phyloP scores from a whole-genome alignment of 1,140 invertebrate genomes.

The Lepidurus apus region DNA sequence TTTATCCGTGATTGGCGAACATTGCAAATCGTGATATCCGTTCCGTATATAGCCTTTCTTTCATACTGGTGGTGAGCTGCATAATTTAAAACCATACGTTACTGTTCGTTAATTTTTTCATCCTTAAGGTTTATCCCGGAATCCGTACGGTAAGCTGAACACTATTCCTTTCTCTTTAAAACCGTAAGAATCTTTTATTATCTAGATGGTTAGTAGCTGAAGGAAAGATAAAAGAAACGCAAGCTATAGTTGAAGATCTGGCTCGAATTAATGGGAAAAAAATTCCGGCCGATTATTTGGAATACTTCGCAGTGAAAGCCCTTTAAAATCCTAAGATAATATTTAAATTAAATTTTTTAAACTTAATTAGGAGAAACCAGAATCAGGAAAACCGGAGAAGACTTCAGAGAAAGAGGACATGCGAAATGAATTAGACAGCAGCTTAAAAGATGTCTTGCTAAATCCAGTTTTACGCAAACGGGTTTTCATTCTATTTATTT shows the following conservation, averaged over 20 bases:
- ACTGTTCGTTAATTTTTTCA: neutral
- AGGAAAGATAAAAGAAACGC: neutral
- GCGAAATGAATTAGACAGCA: neutral
- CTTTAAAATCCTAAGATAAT: neutral
- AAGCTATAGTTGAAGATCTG: neutral
- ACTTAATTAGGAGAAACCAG: neutral
- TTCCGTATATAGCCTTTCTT: constrained; percentile 38
- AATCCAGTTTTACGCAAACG: constrained; percentile 26
- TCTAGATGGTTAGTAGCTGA: neutral
- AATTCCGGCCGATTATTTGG: neutral
- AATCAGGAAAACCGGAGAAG: neutral
- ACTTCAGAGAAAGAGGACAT: neutral
- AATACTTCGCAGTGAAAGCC: neutral
- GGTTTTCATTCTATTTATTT: constrained; percentile 31
- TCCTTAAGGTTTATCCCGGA: neutral
- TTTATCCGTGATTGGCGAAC: constrained; percentile 43
- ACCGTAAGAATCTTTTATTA: neutral
- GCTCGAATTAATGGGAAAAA: neutral
- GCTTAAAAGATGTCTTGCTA: constrained; percentile 31
- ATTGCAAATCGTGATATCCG: constrained; percentile 39
- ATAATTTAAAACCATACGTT: constrained; percentile 25
- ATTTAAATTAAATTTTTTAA: neutral
- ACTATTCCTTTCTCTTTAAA: neutral
- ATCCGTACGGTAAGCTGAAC: neutral
- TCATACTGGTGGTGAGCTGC: constrained; percentile 41